Conservation (phyloP, 2,888 invertebrate genomes). For the Phasia obesa region DNA sequence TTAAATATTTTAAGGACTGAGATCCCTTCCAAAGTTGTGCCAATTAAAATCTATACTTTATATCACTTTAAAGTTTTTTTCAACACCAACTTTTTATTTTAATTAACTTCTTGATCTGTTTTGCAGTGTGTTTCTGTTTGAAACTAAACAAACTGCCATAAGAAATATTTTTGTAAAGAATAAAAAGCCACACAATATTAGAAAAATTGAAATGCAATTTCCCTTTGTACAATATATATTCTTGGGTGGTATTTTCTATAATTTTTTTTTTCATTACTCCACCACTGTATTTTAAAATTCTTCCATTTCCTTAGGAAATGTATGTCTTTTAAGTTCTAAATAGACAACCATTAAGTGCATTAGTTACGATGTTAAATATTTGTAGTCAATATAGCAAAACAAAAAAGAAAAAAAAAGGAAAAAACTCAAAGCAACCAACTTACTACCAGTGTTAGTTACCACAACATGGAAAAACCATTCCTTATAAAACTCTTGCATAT, state of each 20-base stretch:
- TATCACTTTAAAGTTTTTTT: no score
- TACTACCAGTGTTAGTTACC: slow-evolving; percentile 1
- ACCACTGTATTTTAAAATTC: slow-evolving; percentile 44
- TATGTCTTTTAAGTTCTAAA: slow-evolving; percentile 50
- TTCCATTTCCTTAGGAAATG: slow-evolving; percentile 65
- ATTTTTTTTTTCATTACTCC: slow-evolving; percentile 30
- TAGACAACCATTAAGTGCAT: slow-evolving; percentile 51
- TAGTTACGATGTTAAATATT: slow-evolving; percentile 30
- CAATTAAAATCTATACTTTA: no score
- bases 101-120: no score
- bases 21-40: no score
- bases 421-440: slow-evolving; percentile 11
- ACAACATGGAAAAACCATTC: neutral
- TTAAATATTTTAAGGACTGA: no score
- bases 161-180: neutral
- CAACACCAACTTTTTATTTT: no score
- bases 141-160: slow-evolving; percentile 1
- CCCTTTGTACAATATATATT: slow-evolving; percentile 45
- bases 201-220: slow-evolving; percentile 65
- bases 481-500: slow-evolving; percentile 16
- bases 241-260: slow-evolving; percentile 27
- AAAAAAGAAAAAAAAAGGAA: neutral
- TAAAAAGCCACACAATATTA: slow-evolving; percentile 53
- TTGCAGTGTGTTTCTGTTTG: neutral
- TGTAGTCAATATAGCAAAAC: slow-evolving; percentile 28